Evolutionary conservation across 2,888 invertebrate species (phyloP), one percentile per base, ranked within the genome.

Genomic region (Platycheirus rosarum): DNA sequence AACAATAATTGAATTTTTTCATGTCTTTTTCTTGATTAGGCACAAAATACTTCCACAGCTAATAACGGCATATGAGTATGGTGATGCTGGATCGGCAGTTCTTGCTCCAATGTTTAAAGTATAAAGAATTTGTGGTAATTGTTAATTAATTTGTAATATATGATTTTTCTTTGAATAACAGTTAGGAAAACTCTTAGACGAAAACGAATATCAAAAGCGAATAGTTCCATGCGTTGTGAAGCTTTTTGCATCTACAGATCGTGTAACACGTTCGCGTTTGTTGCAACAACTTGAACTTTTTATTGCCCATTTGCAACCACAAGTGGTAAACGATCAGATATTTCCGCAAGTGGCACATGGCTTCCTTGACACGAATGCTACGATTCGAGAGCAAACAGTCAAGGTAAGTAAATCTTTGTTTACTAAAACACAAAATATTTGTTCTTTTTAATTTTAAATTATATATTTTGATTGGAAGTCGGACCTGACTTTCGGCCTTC

Each of bases 221-320:
- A 97, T 99, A 87, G 98, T 99, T 57, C 99, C 99, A 1, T 98
- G 98, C 89, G 96, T 99, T 20, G 97, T 99, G 6, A 99, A 99
- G 90, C 91, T 99, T 79, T 99, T 99, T 90, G 95, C 95, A 0
- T 98, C 98, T 1, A 97, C 97, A 85, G 99, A 99, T 91, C 92
- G 99, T 86, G 97, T 97, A 0, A 99, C 99, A 0, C 93, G 99
- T 85, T 96, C 98, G 0, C 94, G 98, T 85, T 92, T 99, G 49
- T 91, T 99, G 82, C 98, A 98, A 88, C 97, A 98, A 90, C 91
- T 99, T 68, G 98, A 98, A 88, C 93, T 96, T 88, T 98, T 98
- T 88, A 95, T 96, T 82, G 93, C 95, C 87, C 95, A 95, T 89
- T 90, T 96, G 48, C 95, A 95, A 87, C 94, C 95, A 51, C 92